phyloP scores from a whole-genome alignment of 2,888 invertebrate species.

The Conistra vaccinii region DNA sequence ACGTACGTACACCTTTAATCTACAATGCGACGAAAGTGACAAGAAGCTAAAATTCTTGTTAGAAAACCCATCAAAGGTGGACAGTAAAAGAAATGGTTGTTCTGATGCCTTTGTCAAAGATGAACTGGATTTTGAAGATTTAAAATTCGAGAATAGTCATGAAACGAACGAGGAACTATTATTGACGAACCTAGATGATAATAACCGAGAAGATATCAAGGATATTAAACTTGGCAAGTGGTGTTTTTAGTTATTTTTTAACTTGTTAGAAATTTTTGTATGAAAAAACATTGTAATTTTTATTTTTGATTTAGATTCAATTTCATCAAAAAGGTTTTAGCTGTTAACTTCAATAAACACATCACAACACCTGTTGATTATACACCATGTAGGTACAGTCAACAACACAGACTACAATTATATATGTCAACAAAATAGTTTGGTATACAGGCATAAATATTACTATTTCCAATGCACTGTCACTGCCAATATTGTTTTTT shows the following conservation, averaged over 20 bases:
- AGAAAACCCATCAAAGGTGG: conserved; percentile 50
- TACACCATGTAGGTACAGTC: neutral
- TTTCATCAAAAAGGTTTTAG: neutral
- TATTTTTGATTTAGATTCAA: neutral
- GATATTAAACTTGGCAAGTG: conserved; percentile 75
- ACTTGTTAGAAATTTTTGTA: neutral
- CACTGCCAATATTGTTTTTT: neutral
- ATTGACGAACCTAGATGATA: conserved; percentile 56
- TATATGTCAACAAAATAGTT: neutral
- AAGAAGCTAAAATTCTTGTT: conserved; percentile 73
- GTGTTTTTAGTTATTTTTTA: neutral
- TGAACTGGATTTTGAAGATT: conserved; percentile 47
- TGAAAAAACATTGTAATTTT: neutral
- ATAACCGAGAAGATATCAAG: conserved; percentile 64
- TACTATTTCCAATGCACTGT: neutral
- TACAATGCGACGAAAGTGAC: conserved; percentile 83
- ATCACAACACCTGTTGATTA: neutral
- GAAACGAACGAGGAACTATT: conserved; percentile 35
- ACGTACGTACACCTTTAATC: conserved; percentile 80
- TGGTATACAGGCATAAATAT: neutral
- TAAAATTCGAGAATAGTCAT: conserved; percentile 46
- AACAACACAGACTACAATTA: too few relatives aligned
- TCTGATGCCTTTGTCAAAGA: conserved; percentile 48
- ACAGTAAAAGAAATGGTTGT: conserved; percentile 33
- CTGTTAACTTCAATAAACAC: neutral